phyloP scores from a whole-genome alignment of 2,888 invertebrate species.

The Fissipunctia ypsillon region DNA sequence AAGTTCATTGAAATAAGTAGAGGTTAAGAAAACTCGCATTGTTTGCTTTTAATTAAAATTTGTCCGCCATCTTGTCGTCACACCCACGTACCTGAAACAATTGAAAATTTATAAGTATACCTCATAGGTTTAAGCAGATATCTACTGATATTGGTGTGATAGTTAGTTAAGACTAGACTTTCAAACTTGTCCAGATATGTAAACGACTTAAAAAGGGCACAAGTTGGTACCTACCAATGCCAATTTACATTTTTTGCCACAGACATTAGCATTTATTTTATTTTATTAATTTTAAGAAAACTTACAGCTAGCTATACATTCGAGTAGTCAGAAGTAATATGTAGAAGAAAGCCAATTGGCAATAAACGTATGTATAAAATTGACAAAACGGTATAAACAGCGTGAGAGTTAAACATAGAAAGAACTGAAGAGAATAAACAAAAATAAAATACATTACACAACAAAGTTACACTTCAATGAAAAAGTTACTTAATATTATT shows the following conservation, averaged over 20 bases:
- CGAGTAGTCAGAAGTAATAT: too few species aligned
- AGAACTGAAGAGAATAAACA: too few species aligned
- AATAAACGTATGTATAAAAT: too few species aligned
- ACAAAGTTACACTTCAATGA: too few species aligned
- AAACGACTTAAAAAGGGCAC: background rate
- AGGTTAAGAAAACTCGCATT: constrained; percentile 59
- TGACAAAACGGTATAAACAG: too few species aligned
- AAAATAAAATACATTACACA: too few species aligned
- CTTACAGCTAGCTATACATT: too few species aligned
- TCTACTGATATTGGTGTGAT: background rate
- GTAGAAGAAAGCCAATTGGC: too few species aligned
- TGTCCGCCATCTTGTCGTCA: constrained; percentile 57
- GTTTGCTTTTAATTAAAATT: constrained; percentile 68
- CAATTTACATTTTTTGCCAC: background rate
- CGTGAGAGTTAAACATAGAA: too few species aligned
- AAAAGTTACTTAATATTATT: too few species aligned
- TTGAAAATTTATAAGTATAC: constrained; percentile 57
- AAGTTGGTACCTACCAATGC: background rate
- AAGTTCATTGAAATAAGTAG: constrained; percentile 23
- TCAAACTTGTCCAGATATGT: background rate
- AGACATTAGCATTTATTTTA: too few species aligned
- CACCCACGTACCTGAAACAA: constrained; percentile 73
- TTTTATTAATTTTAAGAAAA: too few species aligned
- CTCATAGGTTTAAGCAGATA: background rate
- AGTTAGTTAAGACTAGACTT: background rate